phyloP scores from a whole-genome alignment of 2,797 vertebrate species.

The Pelochelys cantorii region DNA sequence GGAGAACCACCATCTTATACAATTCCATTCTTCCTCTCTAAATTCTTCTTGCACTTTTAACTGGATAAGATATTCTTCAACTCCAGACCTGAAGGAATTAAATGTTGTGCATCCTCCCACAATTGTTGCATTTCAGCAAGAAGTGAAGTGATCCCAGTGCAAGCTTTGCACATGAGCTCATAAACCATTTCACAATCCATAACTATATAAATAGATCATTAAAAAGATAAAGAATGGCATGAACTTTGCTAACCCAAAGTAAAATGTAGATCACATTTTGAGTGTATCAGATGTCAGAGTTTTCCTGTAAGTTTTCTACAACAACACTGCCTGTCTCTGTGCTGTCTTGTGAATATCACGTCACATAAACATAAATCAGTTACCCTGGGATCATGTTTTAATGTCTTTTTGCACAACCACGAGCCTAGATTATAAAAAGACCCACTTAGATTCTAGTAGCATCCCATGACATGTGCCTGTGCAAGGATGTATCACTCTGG shows the following conservation, averaged over 20 bases:
- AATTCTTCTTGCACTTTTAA: neutral
- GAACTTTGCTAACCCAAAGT: rapidly evolving
- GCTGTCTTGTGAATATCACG: neutral
- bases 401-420: neutral
- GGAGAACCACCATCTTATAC: rapidly evolving
- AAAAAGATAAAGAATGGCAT: rapidly evolving
- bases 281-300: neutral
- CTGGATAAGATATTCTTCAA: rapidly evolving
- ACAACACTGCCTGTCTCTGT: neutral
- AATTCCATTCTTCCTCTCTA: rapidly evolving
- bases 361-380: neutral
- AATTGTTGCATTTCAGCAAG: neutral
- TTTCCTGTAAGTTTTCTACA: neutral
- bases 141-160: rapidly evolving
- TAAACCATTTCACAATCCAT: rapidly evolving
- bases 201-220: neutral
- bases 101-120: rapidly evolving
- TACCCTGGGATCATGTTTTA: neutral
- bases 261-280: rapidly evolving
- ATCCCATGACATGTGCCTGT: neutral
- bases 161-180: rapidly evolving
- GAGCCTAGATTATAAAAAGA: neutral
- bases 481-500: neutral
- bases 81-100: neutral
- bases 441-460: neutral